Evolutionary conservation across 2,113 vertebrate species (phyloP), one percentile per base, ranked within the genome.

Genomic region (Lepus europaeus): DNA sequence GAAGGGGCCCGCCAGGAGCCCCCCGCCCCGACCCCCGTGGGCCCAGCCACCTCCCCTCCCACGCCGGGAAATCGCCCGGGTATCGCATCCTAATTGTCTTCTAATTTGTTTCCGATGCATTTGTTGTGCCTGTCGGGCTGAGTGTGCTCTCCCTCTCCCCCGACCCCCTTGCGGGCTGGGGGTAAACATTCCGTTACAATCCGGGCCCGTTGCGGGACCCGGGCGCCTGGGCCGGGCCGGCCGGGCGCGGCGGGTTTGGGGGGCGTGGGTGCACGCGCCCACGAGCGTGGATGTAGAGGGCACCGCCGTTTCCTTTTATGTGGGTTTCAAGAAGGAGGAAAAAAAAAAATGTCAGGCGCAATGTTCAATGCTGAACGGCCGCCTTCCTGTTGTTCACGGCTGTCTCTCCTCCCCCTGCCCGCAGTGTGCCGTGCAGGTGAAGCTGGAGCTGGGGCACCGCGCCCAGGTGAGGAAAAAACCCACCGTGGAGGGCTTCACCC

Each of bases 351-450:
- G 96, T 96, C 96, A 96, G 96, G 95, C 97, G 79, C 91, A 66
- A 49, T 73, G 96, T 73, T 95, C 78, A 69, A 83, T 56, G 59
- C 53, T n/a, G 92, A 93, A 73, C 89, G 49, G 53, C 86, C 95
- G 96, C 96, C 97, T 95, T 93, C 92, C 95, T 96, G 95, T 97
- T 92, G 94, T 87, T 98, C 97, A 97, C 79, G 49, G 94, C 92
- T 59, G 95, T 95, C 81, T 96, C 66, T 91, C 93, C 94, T 39
- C 76, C 83, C 92, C 91, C 94, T 78, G 95, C 74, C 96, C 91
- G 90, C 96, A 99, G 99, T 99, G 99, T 98, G 99, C 99, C 97
- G 99, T 99, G 97, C 99, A 99, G 99, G 99, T 99, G 98, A 99
- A 99, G 98, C 98, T 99, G 97, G 99, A 99, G 98, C 99, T 99